Conservation (phyloP, 2,888 invertebrate genomes). For the Eulithis prunata region DNA sequence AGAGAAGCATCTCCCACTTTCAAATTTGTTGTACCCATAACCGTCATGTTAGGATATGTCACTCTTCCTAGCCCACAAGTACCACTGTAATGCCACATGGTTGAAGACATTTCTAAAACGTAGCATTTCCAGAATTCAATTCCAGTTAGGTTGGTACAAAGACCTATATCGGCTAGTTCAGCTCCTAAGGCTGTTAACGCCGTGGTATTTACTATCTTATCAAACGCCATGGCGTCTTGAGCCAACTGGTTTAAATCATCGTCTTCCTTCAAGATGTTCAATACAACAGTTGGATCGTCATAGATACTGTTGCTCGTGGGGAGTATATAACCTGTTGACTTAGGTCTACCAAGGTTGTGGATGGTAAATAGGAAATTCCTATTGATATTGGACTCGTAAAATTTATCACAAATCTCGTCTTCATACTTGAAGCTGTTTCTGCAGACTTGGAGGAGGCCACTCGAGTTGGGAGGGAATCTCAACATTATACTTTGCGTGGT, state of each 20-base stretch:
- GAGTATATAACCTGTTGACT: conserved; percentile 41
- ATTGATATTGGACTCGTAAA: conserved; percentile 32
- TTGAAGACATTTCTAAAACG: conserved; percentile 35
- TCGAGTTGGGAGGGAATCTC: conserved; percentile 39
- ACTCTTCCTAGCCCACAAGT: conserved; percentile 45
- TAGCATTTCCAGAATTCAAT: conserved; percentile 45
- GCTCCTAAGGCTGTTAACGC: conserved; percentile 31
- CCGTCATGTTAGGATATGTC: conserved; percentile 35
- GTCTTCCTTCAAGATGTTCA: conserved; percentile 21
- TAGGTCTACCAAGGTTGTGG: conserved; percentile 38
- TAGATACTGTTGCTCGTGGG: conserved; percentile 32
- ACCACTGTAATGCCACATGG: conserved; percentile 47
- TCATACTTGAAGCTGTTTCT: conserved; percentile 45
- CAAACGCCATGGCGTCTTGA: background rate
- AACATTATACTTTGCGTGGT: conserved; percentile 18
- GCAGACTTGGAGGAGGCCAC: conserved; percentile 44
- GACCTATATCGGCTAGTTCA: conserved; percentile 26
- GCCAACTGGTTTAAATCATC: conserved; percentile 31
- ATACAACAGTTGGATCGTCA: conserved; percentile 31
- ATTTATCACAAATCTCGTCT: conserved; percentile 46
- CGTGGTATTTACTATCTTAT: conserved; percentile 19
- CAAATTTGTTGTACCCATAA: conserved; percentile 32
- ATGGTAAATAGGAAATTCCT: conserved; percentile 30
- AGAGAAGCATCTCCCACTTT: conserved; percentile 42
- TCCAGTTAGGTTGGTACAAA: conserved; percentile 13